These are phyloP conservation scores for Baryphthengus martii DNA, from an alignment of 2,113 vertebrate species.

Conservation along the genomic window DNA sequence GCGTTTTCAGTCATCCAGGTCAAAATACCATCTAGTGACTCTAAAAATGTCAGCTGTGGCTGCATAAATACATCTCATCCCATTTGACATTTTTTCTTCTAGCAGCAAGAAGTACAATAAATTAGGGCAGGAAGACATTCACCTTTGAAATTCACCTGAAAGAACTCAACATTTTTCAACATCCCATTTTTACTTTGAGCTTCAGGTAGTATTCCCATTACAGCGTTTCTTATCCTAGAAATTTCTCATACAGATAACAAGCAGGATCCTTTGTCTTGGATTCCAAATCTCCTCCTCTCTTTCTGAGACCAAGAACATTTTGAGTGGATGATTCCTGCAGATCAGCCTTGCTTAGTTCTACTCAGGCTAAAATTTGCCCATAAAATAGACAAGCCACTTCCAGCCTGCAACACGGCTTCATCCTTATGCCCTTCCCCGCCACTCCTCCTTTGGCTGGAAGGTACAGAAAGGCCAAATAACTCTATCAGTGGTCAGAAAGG, in stretches of 20 bases:
- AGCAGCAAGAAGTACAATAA: background rate
- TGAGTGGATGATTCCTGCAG: background rate
- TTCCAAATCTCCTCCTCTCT: background rate
- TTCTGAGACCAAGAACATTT: background rate
- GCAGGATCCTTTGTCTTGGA: background rate
- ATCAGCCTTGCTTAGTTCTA: background rate
- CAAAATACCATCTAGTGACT: conserved; percentile 20
- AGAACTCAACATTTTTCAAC: background rate
- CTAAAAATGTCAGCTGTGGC: background rate
- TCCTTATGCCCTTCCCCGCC: background rate
- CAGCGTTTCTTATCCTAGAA: background rate
- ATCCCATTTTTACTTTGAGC: background rate
- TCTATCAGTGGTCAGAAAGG: background rate
- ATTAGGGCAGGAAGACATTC: background rate
- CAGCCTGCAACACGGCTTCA: background rate
- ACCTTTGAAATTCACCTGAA: background rate
- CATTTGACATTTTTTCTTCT: background rate
- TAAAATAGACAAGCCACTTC: background rate
- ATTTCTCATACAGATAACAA: background rate
- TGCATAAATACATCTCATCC: background rate
- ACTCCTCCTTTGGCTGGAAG: background rate
- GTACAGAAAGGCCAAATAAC: background rate
- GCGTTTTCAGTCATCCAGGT: background rate
- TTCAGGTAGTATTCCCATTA: background rate
- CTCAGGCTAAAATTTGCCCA: background rate